These are phyloP conservation scores for Spizaetus ornatus DNA, from an alignment of 2,113 vertebrate species.

Conservation along the genomic window DNA sequence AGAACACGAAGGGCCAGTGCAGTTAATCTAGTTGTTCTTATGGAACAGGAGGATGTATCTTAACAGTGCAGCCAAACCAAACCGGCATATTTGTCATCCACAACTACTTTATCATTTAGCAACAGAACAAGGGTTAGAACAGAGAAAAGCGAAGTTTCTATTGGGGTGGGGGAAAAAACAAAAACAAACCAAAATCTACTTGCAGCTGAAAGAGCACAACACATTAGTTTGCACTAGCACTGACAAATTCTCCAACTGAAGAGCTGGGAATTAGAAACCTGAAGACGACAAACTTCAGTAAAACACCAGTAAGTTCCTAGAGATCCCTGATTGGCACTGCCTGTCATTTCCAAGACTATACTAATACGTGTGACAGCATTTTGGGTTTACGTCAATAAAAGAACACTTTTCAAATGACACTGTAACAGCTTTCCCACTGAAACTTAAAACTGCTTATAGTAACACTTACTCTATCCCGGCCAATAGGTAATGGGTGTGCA, in stretches of 20 bases:
- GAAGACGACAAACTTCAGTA: background rate
- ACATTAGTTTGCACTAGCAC: background rate
- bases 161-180: background rate
- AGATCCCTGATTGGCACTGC: background rate
- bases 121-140: background rate
- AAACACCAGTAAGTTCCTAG: background rate
- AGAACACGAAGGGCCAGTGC: background rate
- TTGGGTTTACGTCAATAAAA: background rate
- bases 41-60: accelerated
- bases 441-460: background rate
- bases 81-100: background rate
- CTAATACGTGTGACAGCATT: background rate
- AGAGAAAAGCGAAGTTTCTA: background rate
- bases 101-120: background rate
- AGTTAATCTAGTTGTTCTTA: background rate
- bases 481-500: constrained; percentile 93
- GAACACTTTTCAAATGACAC: background rate
- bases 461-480: constrained; percentile 87
- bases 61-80: background rate
- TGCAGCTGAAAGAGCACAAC: background rate
- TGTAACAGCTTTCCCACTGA: background rate
- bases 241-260: background rate
- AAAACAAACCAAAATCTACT: background rate
- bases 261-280: background rate
- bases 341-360: background rate